Base-by-base conservation (phyloP, 2,113 vertebrate genomes). In the Tachysurus fulvidraco region DNA sequence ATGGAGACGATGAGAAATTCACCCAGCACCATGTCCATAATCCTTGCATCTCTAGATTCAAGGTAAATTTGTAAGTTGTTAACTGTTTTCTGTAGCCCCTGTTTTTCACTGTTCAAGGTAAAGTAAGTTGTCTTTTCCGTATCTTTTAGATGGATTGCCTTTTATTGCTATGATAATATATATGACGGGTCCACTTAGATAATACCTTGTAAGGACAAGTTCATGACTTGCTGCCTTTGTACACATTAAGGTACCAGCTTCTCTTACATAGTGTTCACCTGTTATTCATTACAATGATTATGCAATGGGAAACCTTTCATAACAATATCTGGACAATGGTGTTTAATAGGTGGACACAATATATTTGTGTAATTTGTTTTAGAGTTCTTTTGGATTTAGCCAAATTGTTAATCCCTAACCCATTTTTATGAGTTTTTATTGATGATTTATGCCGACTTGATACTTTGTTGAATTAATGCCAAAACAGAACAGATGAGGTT, bases 11-110 rank as follows among this genome's bases (percentile, higher is more conserved):
- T 0, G 0, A 83, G 17, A n/a, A 83, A 50, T 83, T 85, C 14
- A 84, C 1, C 1, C 90, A 13, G 0, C 85, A 76, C 19, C 6
- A 11, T 44, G 21, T 60, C 36, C 55, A 4, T 41, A 44, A 19
- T 25, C 55, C 55, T 44, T 81, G 57, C 57, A 88, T 92, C 30
- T 77, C 84, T 52, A 92, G 89, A 36, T 87, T 91, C 74, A 92
- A 96, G 94, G 94, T 95, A 90, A 81, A 50, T 50, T 50, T 50
- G 46, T 50, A 50, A 69, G 10, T 69, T 73, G 3, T 50, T 77
- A 30, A 88, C 19, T 74, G 17, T 41, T 23, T 59, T 57, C 10
- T 80, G n/a, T 8, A 86, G 28, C 60, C 12, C 52, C 8, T 65
- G 46, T 67, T 67, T 65, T 28, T 67, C 59, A 64, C 57, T 4